Percentiles rank a stretch among this genome's conserved stretches.
Evolutionary conservation across 2,113 vertebrate species (phyloP).

Genomic region (Channa argus): DNA sequence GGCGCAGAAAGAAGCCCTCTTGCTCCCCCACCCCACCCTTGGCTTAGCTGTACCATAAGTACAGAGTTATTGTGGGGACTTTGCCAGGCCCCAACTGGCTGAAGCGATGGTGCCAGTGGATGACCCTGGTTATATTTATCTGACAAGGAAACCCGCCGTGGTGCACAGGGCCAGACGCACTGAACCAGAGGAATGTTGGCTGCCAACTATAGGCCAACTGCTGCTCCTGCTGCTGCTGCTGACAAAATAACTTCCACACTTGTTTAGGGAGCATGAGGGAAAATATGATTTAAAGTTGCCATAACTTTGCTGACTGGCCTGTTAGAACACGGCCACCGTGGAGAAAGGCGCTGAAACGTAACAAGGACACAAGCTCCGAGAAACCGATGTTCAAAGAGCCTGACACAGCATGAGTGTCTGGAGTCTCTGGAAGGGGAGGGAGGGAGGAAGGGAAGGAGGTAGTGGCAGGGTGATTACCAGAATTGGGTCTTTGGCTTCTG

Average conservation of each 20-base stretch:
- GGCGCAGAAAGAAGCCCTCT: constrained; percentile 67
- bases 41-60: constrained; percentile 75
- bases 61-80: constrained; percentile 78
- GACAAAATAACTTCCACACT: constrained; percentile 50
- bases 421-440: constrained; percentile 58
- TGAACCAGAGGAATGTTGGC: constrained; percentile 73
- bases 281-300: constrained; percentile 50
- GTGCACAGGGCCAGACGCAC: constrained; percentile 67
- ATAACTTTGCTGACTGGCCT: constrained; percentile 18
- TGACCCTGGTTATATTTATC: constrained; percentile 84
- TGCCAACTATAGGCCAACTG: constrained; percentile 32
- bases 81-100: constrained; percentile 68
- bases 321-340: constrained; percentile 24
- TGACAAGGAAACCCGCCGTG: constrained; percentile 79
- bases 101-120: constrained; percentile 70
- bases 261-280: constrained; percentile 5
- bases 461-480: constrained; percentile 79
- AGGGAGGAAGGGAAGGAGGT: constrained; percentile 23
- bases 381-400: constrained; percentile 80
- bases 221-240: constrained; percentile 14
- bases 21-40: constrained; percentile 11
- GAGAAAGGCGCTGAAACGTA: constrained; percentile 51
- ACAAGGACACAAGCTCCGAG: constrained; percentile 56
- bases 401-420: constrained; percentile 82
- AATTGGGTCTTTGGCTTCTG: constrained; percentile 84